These are phyloP conservation scores for Hippocampus barbouri DNA, from an alignment of 2,113 vertebrate genomes.

Conservation along the genomic window DNA sequence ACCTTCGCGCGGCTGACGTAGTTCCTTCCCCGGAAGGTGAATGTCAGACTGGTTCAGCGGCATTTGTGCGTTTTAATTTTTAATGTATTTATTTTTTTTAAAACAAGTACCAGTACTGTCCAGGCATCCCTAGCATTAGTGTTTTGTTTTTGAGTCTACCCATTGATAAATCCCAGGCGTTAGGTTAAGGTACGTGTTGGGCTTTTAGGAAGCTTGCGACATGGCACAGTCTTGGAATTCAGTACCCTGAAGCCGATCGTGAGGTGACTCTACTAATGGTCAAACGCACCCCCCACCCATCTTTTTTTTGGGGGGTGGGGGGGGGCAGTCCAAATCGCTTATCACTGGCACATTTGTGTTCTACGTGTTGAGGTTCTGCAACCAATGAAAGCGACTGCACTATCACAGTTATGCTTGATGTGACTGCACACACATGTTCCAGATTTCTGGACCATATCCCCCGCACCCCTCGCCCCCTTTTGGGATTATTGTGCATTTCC, in stretches of 20 bases:
- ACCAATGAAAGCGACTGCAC: not conserved
- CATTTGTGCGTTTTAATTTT: no score
- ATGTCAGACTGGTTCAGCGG: no score
- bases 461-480: not conserved
- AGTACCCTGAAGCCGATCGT: not conserved
- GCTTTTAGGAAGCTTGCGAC: not conserved
- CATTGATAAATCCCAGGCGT: no score
- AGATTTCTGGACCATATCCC: not conserved
- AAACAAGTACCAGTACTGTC: no score
- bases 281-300: no score
- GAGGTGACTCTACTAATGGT: not conserved
- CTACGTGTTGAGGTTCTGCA: not conserved
- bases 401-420: not conserved
- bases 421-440: not conserved
- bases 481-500: slow-evolving; percentile 25
- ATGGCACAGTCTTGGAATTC: not conserved
- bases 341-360: no score
- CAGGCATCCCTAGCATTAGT: not conserved
- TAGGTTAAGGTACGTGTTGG: not conserved
- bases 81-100: not conserved
- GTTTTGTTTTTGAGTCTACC: not conserved
- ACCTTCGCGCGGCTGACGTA: not conserved
- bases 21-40: no score
- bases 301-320: no score
- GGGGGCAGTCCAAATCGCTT: no score